Evolutionary conservation across 2,797 vertebrate species (phyloP).

Genomic region (Prionace glauca): DNA sequence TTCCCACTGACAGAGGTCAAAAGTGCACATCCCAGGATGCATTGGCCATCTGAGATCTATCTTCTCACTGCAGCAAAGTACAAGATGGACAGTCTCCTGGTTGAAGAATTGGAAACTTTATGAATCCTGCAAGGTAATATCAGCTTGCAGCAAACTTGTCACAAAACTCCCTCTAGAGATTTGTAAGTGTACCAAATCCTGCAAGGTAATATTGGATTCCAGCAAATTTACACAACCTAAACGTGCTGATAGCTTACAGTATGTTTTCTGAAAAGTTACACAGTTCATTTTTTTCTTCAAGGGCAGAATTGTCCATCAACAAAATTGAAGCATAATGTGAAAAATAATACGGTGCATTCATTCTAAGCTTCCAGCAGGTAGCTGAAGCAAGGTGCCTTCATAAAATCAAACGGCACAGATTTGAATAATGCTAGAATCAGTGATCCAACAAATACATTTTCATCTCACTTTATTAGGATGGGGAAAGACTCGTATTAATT

Average conservation of each 20-base stretch:
- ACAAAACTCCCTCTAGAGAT: background rate
- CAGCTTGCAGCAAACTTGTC: constrained; percentile 8
- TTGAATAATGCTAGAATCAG: background rate
- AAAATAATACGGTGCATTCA: background rate
- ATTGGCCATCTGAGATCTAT: background rate
- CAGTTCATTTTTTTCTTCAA: background rate
- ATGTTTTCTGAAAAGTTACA: background rate
- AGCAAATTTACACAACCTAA: background rate
- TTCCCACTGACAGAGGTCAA: background rate
- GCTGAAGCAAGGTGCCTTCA: background rate
- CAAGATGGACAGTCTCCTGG: background rate
- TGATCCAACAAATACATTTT: constrained; percentile 4
- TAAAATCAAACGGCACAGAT: background rate
- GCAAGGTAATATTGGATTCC: background rate
- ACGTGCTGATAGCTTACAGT: constrained; percentile 9
- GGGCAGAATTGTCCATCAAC: constrained; percentile 2
- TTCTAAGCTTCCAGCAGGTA: background rate
- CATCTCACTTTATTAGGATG: background rate
- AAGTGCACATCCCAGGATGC: background rate
- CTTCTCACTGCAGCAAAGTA: background rate
- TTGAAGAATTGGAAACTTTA: constrained; percentile 8
- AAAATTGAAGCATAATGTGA: background rate
- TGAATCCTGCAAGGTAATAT: background rate
- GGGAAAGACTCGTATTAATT: background rate
- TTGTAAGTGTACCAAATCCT: constrained; percentile 8